Conservation (phyloP, 2,888 invertebrate genomes). For the Mesochorus sp. region DNA sequence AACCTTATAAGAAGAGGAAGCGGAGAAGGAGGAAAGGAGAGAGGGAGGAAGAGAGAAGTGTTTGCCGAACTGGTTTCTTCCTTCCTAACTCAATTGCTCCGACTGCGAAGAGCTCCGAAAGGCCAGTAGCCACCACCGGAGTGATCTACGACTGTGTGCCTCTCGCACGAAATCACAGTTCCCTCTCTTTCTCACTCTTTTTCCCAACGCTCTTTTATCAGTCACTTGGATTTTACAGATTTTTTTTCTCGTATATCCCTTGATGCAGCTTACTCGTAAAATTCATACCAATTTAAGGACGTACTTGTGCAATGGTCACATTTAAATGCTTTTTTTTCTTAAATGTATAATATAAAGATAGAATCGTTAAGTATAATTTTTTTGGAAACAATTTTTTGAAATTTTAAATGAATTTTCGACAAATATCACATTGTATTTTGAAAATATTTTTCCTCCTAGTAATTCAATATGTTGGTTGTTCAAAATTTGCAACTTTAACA, state of each 20-base stretch:
- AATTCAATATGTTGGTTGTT: too few relatives aligned
- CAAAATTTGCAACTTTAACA: too few relatives aligned
- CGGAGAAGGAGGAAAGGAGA: conserved; percentile 47
- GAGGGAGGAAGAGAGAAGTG: conserved; percentile 73
- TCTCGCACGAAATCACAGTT: conserved; percentile 68
- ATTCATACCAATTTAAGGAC: too few relatives aligned
- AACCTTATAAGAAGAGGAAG: conserved; percentile 53
- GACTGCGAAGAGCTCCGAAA: conserved; percentile 55
- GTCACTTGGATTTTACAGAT: conserved; percentile 33
- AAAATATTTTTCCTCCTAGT: too few relatives aligned
- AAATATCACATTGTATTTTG: too few relatives aligned
- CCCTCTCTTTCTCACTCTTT: not conserved
- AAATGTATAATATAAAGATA: too few relatives aligned
- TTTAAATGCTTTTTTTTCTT: too few relatives aligned
- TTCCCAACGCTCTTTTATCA: conserved; percentile 10
- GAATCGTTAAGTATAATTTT: too few relatives aligned
- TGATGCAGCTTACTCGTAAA: not conserved
- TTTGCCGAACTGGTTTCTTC: conserved; percentile 82
- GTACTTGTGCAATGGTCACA: too few relatives aligned
- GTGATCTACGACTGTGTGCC: conserved; percentile 79
- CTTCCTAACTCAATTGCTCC: conserved; percentile 82
- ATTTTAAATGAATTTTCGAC: too few relatives aligned
- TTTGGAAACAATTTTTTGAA: too few relatives aligned
- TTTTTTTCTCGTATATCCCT: conserved; percentile 5
- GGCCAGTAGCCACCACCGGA: conserved; percentile 57